Base-by-base conservation (phyloP, 2,797 vertebrate species). In the Eulemur mongoz region DNA sequence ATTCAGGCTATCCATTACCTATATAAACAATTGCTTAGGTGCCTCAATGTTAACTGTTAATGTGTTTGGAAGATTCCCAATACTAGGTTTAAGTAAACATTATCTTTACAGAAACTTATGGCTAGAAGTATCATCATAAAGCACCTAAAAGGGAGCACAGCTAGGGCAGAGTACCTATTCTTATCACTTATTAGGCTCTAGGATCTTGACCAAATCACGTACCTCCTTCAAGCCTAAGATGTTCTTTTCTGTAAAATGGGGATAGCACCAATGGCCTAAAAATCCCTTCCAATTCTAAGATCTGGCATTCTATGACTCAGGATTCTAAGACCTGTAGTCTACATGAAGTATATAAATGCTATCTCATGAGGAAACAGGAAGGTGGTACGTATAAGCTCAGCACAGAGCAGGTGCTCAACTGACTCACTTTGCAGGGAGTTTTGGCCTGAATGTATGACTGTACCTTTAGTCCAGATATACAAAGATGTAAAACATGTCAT, bases 401-500 rank as follows among this genome's bases (percentile, higher is more conserved):
- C 20, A 78, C 20, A 45, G 3, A 95, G 32, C 8, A 61, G 57
- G 35, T 52, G 8, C 75, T 92, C 65, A 85, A 52, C 2, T 94
- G 72, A 94, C 67, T 76, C 35, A 86, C 40, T 94, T 88, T 92
- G 5, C 45, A 95, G 52, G 59, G 25, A 81, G 52, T 14, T 82
- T 25, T 52, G 35, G 43, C 4, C 70, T 95, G 14, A 25, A 89
- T 4, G 6, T 45, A 27, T 73, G n/a, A 92, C 38, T 78, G 67
- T 43, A 89, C 65, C 45, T 93, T 89, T 63, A 80, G 57, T 85
- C 27, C 22, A 93, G 20, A n/a, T 84, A 84, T 4, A 89, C 12
- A 89, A 95, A 90, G n/a, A 93, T 43, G 5, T 84, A 81, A 93
- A 95, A 54, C 38, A 73, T 76, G 27, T 72, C 69, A 95, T 61